Conservation (phyloP, 2,797 vertebrate genomes). For the Iguana delicatissima region DNA sequence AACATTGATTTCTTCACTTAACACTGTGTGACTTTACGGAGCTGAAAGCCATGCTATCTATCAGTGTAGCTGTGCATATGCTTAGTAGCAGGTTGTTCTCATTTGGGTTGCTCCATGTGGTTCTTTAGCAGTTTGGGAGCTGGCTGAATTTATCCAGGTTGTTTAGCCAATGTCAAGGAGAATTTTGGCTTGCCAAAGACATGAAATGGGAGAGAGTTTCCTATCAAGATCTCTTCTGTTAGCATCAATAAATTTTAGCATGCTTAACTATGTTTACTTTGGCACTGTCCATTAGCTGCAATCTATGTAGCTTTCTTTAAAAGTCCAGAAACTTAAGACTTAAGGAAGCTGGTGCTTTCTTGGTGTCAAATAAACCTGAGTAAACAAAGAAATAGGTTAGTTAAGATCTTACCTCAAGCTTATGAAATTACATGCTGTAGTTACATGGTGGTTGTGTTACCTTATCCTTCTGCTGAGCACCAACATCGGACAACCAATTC, state of each 20-base stretch:
- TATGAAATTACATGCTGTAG: too few species aligned
- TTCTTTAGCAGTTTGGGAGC: neutral
- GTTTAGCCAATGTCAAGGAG: constrained; percentile 1
- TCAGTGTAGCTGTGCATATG: neutral
- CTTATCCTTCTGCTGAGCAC: too few species aligned
- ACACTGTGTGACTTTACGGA: neutral
- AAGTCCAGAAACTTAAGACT: neutral
- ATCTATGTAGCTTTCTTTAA: constrained; percentile 4
- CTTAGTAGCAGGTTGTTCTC: neutral
- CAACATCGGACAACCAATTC: too few species aligned
- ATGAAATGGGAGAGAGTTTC: constrained; percentile 4
- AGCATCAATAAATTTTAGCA: constrained; percentile 27
- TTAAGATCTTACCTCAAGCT: neutral
- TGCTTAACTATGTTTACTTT: constrained; percentile 33
- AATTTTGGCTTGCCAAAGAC: neutral
- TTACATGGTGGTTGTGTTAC: too few species aligned
- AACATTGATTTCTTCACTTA: neutral
- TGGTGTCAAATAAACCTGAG: neutral
- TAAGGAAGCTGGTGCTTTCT: neutral
- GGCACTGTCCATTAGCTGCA: neutral
- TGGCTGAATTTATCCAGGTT: neutral
- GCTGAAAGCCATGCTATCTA: neutral
- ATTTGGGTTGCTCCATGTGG: neutral
- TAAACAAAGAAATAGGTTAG: neutral
- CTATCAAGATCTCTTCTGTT: constrained; percentile 16